These are phyloP conservation scores for Pegea sp. DNA, from an alignment of 23 tunicate species.

Conservation along the genomic window DNA sequence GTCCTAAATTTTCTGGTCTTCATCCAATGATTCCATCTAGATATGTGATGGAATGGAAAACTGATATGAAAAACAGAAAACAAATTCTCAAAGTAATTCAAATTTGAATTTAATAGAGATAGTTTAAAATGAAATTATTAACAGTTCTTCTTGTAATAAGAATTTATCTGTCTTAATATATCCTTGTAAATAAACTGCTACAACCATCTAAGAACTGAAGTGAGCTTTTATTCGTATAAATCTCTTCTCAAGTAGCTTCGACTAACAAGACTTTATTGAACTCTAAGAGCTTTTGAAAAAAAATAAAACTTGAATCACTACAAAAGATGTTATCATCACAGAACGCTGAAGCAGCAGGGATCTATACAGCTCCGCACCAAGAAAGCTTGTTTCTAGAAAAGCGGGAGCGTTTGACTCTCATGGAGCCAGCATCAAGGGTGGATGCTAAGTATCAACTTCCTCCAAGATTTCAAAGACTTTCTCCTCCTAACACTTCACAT, in stretches of 20 bases:
- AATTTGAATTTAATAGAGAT: no score
- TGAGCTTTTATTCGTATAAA: no score
- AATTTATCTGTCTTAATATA: no score
- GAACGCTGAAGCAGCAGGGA: slow-evolving; percentile 49
- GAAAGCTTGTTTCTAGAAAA: slow-evolving; percentile 53
- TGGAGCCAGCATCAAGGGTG: slow-evolving; percentile 37
- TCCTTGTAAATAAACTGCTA: no score
- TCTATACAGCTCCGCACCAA: slow-evolving; percentile 58
- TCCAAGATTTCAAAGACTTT: slow-evolving; percentile 12
- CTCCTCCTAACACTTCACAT: slow-evolving; percentile 52
- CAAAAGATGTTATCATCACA: not conserved
- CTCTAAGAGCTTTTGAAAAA: no score
- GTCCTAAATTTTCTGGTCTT: slow-evolving; percentile 24
- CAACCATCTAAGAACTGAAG: no score
- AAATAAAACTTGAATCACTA: no score
- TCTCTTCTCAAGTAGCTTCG: no score
- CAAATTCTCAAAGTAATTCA: slow-evolving; percentile 16
- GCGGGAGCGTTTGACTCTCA: slow-evolving; percentile 52
- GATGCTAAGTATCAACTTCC: slow-evolving; percentile 26
- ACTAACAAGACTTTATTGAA: no score
- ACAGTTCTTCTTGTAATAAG: no score
- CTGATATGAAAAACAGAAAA: slow-evolving; percentile 38
- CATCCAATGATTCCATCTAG: slow-evolving; percentile 45
- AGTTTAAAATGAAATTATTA: no score
- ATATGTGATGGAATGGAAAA: slow-evolving; percentile 50